Evolutionary conservation across 2,888 invertebrate species (phyloP), one percentile per base, ranked within the genome.

Genomic region (Phortica magna): DNA sequence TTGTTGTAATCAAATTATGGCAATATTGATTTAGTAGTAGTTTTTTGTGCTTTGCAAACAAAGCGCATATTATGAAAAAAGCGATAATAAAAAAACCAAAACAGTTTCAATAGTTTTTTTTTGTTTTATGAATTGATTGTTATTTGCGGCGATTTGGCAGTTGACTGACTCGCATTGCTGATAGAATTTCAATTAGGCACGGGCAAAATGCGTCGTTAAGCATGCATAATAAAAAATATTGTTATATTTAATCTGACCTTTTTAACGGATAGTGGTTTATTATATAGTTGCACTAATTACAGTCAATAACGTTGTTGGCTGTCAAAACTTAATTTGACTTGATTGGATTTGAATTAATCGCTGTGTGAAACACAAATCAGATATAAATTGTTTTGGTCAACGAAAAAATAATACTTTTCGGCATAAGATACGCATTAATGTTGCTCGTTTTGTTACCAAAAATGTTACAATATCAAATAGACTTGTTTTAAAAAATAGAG

Each of bases 1-100:
- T 71, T 55, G 12, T 48, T 31, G 53, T 43, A 71, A 71, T 55
- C 70, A 71, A 53, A 71, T 71, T 71, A 71, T 53, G 1, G 48
- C 19, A 55, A 71, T 65, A 65, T 65, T 71, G 70, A 55, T 71
- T 17, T 55, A 71, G 55, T 55, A 31, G 31, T 31, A 31, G 31
- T 7, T 14, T 22, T 41, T 59, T 59, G 17, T 59, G n/a, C 2
- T 41, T 42, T 42, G 17, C n/a, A 59, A 9, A 59, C n/a, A 59
- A 17, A 19, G 14, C 17, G 10, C 3, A 17, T 42, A 67, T 67
- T 42, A 14, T 53, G 10, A 41, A 67, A 42, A 7, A n/a, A 42
- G 17, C n/a, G n/a, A 42, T 14, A 67, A 12, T 7, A 67, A 41
- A 41, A n/a, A 17, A 41, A 41, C 42, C 17, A 17, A 39, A 12